Evolutionary conservation across 1,140 invertebrate genomes (phyloP).

Genomic region (Uloborus diversus): DNA sequence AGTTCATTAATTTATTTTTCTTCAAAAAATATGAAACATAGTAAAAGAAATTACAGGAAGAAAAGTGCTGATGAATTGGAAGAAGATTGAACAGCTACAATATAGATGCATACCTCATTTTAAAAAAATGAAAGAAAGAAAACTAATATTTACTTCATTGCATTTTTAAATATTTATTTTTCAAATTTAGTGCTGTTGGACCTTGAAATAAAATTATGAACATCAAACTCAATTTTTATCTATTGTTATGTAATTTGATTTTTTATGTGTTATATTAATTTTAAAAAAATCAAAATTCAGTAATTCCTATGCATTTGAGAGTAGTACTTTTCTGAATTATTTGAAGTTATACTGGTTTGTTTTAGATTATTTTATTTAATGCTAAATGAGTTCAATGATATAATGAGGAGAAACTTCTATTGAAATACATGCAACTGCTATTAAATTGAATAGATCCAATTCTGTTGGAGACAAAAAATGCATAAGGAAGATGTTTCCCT

Average conservation of each 20-base stretch:
- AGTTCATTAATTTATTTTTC: constrained; percentile 14
- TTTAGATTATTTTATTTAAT: no score
- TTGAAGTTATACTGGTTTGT: no score
- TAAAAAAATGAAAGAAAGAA: not conserved
- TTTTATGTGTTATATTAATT: not conserved
- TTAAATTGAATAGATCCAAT: no score
- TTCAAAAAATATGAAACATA: not conserved
- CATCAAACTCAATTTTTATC: not conserved
- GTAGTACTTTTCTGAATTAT: no score
- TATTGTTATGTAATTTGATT: not conserved
- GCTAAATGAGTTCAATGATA: no score
- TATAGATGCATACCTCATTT: not conserved
- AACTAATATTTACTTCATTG: not conserved
- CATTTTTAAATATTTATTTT: not conserved
- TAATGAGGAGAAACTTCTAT: no score
- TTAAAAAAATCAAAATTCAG: no score
- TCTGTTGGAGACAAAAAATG: no score
- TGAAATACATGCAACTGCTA: no score
- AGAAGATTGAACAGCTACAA: constrained; percentile 1
- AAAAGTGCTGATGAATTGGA: constrained; percentile 30
- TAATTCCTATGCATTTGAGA: no score
- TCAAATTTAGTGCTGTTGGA: not conserved
- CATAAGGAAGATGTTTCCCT: no score
- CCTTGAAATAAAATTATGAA: not conserved
- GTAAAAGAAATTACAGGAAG: constrained; percentile 39